These are phyloP conservation scores for Orientallactaga bullata DNA, from an alignment of 2,113 vertebrate species.

Conservation along the genomic window DNA sequence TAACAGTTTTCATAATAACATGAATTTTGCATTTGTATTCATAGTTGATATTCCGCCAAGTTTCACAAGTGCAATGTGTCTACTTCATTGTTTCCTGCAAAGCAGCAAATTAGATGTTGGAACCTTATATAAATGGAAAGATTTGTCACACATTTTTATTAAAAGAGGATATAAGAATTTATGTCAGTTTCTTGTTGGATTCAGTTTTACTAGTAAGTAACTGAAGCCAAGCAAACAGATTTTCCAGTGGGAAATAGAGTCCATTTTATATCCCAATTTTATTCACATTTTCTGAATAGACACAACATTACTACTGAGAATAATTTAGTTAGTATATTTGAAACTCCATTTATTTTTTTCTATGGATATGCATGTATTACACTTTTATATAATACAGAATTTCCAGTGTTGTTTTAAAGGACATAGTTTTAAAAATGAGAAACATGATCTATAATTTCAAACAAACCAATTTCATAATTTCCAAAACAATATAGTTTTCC, in stretches of 20 bases:
- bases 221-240: constrained; percentile 67
- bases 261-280: constrained; percentile 87
- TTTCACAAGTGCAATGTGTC: not conserved
- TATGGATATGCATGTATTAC: constrained; percentile 88
- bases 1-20: not conserved
- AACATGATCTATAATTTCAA: constrained; percentile 81
- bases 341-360: constrained; percentile 90
- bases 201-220: constrained; percentile 21
- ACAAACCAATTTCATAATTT: constrained; percentile 82
- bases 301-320: constrained; percentile 86
- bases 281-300: constrained; percentile 86
- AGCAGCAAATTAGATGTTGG: constrained; percentile 43
- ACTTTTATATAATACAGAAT: constrained; percentile 89
- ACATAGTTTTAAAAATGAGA: constrained; percentile 82
- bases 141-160: constrained; percentile 53
- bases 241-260: constrained; percentile 69
- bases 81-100: constrained; percentile 32
- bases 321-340: constrained; percentile 85
- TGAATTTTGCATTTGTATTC: constrained; percentile 2
- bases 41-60: not conserved
- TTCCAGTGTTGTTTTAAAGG: constrained; percentile 83
- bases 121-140: constrained; percentile 44
- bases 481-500: constrained; percentile 80
- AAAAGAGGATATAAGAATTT: constrained; percentile 66
- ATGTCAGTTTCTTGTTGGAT: constrained; percentile 27